Base-by-base conservation (phyloP, 2,113 vertebrate species). In the Protobothrops mucrosquamatus region DNA sequence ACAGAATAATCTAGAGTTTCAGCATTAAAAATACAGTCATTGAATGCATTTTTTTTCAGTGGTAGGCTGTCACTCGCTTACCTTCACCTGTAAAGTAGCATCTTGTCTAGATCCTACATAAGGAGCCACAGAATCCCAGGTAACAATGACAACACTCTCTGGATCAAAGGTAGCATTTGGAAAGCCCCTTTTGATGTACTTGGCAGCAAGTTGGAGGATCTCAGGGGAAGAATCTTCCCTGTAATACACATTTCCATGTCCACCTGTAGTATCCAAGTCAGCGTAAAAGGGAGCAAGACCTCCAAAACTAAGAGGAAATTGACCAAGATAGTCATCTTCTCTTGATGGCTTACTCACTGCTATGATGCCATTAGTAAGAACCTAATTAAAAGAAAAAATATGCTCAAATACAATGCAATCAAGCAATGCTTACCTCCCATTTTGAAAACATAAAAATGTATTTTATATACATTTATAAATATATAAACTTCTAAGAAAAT, bases 331-430 rank as follows among this genome's bases (percentile, higher is more conserved):
- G 3, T 97, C 95, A 81, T 98, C 97, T 96, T 98, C 96, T 14
- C 94, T 95, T 5, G 97, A 95, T 0, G 98, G 98, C 85, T 98
- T 93, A 85, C 95, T 96, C 87, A 97, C 97, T 93, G 98, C 98
- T 92, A 99, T 97, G 93, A 99, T 98, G 51, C 99, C 99, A 92
- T 99, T 99, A 93, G 98, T 99, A 95, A 98, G 97, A 96, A 99
- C 95, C 98, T 99, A 97, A 92, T 14, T 88, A 91, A 95, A 94
- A 94, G 34, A 55, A 74, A 88, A 61, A 52, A 20, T 52, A 88
- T 54, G 14, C 69, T 46, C 8, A 87, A 20, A 26, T n/a, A 92
- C 14, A 24, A 20, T 81, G 20, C 14, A 34, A 74, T 39, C 74
- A 39, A 39, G 39, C 34, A 81, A 81, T 81, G 34, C 34, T 43